These are phyloP conservation scores for Bungarus multicinctus DNA, from an alignment of 2,113 vertebrate species.

Conservation along the genomic window DNA sequence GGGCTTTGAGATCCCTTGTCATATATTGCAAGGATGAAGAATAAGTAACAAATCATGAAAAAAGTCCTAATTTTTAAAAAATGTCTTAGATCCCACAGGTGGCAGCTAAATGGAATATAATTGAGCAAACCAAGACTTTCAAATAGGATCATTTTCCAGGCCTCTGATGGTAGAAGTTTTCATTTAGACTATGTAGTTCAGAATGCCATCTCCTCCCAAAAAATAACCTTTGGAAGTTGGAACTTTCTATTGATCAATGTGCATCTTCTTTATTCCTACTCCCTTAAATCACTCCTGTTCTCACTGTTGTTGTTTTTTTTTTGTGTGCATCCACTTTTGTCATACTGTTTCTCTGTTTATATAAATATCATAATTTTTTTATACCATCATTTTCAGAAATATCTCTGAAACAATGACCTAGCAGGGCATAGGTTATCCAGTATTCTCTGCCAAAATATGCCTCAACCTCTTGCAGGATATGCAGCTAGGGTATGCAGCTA, in stretches of 20 bases:
- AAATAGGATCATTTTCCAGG: background rate
- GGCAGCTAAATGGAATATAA: background rate
- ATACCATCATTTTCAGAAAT: too few relatives aligned
- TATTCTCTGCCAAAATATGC: background rate
- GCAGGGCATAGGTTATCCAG: too few relatives aligned
- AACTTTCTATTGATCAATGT: background rate
- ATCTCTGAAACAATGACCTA: too few relatives aligned
- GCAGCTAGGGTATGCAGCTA: background rate
- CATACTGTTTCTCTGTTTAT: too few relatives aligned
- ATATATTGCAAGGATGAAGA: background rate
- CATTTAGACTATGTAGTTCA: background rate
- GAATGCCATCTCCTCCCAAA: background rate
- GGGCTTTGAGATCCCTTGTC: background rate
- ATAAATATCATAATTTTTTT: too few relatives aligned
- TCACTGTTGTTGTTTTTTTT: too few relatives aligned
- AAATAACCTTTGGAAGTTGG: background rate
- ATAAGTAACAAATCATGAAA: background rate
- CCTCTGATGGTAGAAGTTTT: background rate
- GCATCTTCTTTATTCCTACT: background rate
- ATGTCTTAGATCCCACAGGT: background rate
- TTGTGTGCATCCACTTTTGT: too few relatives aligned
- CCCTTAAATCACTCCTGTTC: too few relatives aligned
- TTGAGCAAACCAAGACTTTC: background rate
- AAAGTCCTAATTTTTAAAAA: background rate
- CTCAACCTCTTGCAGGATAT: background rate